Percentiles rank a stretch among this genome's conserved stretches.
Evolutionary conservation across 1,140 invertebrate genomes (phyloP).

Genomic region (Lycorma delicatula): DNA sequence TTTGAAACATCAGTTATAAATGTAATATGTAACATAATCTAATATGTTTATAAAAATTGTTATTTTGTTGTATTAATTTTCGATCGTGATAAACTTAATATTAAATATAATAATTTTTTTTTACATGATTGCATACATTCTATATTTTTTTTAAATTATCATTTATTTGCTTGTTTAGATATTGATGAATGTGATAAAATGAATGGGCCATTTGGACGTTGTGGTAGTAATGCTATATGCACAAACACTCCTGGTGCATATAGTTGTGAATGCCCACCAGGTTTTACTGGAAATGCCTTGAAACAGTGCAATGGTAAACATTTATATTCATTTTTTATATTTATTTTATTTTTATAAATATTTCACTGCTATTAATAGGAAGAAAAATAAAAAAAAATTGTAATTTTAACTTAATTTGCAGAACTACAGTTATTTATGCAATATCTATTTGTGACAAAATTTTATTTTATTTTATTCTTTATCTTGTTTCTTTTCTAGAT

Average conservation of each 20-base stretch:
- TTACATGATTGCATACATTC: not conserved
- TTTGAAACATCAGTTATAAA: no score
- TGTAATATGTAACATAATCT: no score
- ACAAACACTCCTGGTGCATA: conserved; percentile 70
- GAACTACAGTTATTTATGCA: not conserved
- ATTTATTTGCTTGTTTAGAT: conserved; percentile 48
- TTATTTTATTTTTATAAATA: no score
- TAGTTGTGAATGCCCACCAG: conserved; percentile 66
- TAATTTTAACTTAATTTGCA: no score
- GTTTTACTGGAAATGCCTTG: conserved; percentile 69
- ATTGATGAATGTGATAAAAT: conserved; percentile 84
- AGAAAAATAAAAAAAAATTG: no score
- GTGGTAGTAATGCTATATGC: conserved; percentile 76
- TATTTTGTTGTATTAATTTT: no score
- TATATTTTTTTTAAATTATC: no score
- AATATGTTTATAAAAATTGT: no score
- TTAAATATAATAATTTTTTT: not conserved
- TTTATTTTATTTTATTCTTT: not conserved
- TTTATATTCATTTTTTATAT: not conserved
- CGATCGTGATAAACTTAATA: no score
- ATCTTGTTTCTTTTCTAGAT: conserved; percentile 41
- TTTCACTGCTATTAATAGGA: no score
- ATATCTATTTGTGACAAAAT: not conserved
- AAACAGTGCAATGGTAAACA: conserved; percentile 57
- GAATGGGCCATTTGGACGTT: conserved; percentile 68